A percentile compares a stretch with the other conserved stretches of the same genome.
These are phyloP conservation scores for Phylloscopus collybita DNA, from an alignment of 2,797 vertebrate species.

Conservation along the genomic window DNA sequence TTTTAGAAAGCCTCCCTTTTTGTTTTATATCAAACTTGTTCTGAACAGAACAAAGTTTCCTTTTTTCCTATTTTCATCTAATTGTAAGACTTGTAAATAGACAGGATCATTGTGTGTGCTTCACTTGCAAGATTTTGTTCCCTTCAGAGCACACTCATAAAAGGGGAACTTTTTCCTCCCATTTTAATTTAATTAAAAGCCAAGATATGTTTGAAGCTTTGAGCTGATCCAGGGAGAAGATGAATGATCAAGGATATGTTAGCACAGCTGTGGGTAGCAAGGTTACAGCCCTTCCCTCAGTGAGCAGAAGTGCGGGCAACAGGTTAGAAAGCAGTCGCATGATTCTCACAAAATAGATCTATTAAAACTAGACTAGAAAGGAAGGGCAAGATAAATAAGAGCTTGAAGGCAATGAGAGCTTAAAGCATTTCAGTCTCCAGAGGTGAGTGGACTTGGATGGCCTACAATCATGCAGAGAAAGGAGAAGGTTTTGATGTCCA, in stretches of 20 bases:
- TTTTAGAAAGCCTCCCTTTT: constrained; percentile 61
- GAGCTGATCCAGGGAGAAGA: constrained; percentile 65
- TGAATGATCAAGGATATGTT: constrained; percentile 45
- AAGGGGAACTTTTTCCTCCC: constrained; percentile 50
- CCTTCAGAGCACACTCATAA: constrained; percentile 50
- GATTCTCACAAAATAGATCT: constrained; percentile 12
- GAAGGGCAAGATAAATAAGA: background rate
- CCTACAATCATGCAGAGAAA: background rate
- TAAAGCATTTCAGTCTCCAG: background rate
- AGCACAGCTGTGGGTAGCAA: constrained; percentile 31
- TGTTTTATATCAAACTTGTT: constrained; percentile 56
- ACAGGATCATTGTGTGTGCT: constrained; percentile 21
- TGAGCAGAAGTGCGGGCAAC: background rate
- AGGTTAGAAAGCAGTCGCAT: background rate
- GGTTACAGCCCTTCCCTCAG: background rate
- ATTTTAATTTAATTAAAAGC: constrained; percentile 75
- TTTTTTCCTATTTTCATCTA: constrained; percentile 39
- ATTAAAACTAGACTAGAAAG: background rate
- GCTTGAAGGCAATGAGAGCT: background rate
- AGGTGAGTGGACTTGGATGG: background rate
- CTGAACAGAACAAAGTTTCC: constrained; percentile 60
- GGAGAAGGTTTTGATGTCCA: background rate
- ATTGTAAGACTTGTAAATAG: constrained; percentile 63
- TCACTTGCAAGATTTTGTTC: constrained; percentile 44
- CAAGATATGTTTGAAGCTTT: constrained; percentile 53